These are phyloP conservation scores for Cataglyphis altisquamis DNA, from an alignment of 2,888 invertebrate species.

Conservation along the genomic window DNA sequence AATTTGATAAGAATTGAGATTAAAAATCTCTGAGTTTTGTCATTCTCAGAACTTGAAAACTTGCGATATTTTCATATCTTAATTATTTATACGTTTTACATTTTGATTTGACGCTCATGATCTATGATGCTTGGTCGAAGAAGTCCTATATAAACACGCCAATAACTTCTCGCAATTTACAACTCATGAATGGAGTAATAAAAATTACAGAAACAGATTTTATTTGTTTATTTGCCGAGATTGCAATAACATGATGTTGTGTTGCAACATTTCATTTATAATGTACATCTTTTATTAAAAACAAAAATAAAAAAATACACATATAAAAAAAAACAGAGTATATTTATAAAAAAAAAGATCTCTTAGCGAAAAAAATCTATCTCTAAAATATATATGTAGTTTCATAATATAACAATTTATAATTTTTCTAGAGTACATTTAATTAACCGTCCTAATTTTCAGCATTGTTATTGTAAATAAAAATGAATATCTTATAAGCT, in stretches of 20 bases:
- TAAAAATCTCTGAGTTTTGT: background rate
- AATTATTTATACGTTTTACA: conserved; percentile 27
- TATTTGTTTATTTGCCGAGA: conserved; percentile 16
- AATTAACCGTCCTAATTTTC: background rate
- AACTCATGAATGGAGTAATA: conserved; percentile 51
- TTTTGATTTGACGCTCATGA: background rate
- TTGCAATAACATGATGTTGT: conserved; percentile 12
- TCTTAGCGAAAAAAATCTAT: background rate
- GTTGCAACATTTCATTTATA: background rate
- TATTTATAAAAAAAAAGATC: background rate
- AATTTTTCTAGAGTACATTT: background rate
- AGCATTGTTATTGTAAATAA: background rate
- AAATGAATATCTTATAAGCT: background rate
- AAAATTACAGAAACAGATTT: conserved; percentile 36
- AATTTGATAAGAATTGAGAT: background rate
- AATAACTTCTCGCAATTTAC: conserved; percentile 33
- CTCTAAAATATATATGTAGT: background rate
- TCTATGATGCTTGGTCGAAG: background rate
- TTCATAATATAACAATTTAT: background rate
- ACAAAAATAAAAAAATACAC: background rate
- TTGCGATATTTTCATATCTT: conserved; percentile 12
- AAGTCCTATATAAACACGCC: background rate
- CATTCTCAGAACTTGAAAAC: background rate
- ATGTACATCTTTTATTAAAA: conserved; percentile 2
- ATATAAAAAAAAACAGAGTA: background rate